These are phyloP conservation scores for Hypomecis atomaria DNA, from an alignment of 2,888 invertebrate genomes.

Conservation along the genomic window DNA sequence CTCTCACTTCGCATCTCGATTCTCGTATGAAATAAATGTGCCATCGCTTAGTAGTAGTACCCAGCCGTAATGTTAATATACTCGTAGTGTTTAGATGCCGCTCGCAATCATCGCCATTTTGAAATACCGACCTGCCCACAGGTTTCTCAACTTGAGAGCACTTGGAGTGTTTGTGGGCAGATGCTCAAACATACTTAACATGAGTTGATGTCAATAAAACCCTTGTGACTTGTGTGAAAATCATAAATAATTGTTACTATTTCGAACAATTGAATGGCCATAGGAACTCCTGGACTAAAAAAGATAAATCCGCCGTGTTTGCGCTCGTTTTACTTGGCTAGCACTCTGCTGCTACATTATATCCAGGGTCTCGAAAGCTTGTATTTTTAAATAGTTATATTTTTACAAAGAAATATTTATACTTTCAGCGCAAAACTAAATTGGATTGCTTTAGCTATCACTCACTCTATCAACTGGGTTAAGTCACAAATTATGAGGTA, in stretches of 20 bases:
- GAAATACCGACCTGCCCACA: slow-evolving; percentile 18
- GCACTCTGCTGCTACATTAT: too few relatives aligned
- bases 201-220: not conserved
- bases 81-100: slow-evolving; percentile 23
- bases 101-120: slow-evolving; percentile 21
- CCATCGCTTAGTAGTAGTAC: slow-evolving; percentile 14
- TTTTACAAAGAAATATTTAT: too few relatives aligned
- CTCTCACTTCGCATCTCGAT: slow-evolving; percentile 27
- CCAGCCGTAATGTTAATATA: slow-evolving; percentile 21
- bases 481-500: too few relatives aligned
- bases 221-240: slow-evolving; percentile 6
- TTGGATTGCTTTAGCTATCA: too few relatives aligned
- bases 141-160: slow-evolving; percentile 19
- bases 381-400: too few relatives aligned
- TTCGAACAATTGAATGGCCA: too few relatives aligned
- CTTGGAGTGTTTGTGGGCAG: slow-evolving; percentile 10
- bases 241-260: not conserved
- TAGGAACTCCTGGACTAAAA: too few relatives aligned
- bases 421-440: too few relatives aligned
- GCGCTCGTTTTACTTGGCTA: too few relatives aligned
- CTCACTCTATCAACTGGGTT: too few relatives aligned
- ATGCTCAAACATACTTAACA: slow-evolving; percentile 1
- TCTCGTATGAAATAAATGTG: slow-evolving; percentile 14
- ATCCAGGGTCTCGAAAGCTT: too few relatives aligned
- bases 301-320: too few relatives aligned